phyloP scores from a whole-genome alignment of 2,113 vertebrate genomes.

The Thomomys bottae region DNA sequence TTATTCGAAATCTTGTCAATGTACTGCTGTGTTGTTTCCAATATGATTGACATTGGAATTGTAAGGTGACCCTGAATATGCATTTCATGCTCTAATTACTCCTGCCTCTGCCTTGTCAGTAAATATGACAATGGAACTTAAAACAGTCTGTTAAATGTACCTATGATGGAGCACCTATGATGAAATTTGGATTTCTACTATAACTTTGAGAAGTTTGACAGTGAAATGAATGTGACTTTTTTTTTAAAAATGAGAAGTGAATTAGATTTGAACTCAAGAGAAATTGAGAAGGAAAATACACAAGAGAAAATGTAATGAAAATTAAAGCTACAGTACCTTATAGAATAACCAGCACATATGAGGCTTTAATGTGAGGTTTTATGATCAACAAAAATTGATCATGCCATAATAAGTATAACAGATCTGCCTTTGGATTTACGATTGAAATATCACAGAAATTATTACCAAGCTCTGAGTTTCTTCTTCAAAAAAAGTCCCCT shows the following conservation, averaged over 20 bases:
- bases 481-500: neutral
- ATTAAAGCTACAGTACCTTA: neutral
- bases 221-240: conserved; percentile 43
- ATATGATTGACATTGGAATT: neutral
- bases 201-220: conserved; percentile 61
- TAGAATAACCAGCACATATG: neutral
- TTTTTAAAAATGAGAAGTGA: conserved; percentile 5
- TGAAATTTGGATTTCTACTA: conserved; percentile 39
- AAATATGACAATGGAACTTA: conserved; percentile 51
- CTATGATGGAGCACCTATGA: conserved; percentile 17
- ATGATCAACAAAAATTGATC: neutral
- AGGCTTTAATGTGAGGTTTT: neutral
- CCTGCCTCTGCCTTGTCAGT: conserved; percentile 53
- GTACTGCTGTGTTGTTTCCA: conserved; percentile 16
- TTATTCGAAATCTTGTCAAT: conserved; percentile 51
- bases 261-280: conserved; percentile 1
- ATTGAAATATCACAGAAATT: neutral
- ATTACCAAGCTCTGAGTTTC: neutral
- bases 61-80: conserved; percentile 41
- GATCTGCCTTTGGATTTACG: neutral
- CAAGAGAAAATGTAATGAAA: conserved; percentile 34
- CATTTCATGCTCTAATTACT: conserved; percentile 64
- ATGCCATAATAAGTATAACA: neutral
- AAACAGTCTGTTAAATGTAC: conserved; percentile 45
- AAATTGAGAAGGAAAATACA: conserved; percentile 26